phyloP scores from a whole-genome alignment of 2,888 invertebrate genomes.

The Harpagoxenus sublaevis region DNA sequence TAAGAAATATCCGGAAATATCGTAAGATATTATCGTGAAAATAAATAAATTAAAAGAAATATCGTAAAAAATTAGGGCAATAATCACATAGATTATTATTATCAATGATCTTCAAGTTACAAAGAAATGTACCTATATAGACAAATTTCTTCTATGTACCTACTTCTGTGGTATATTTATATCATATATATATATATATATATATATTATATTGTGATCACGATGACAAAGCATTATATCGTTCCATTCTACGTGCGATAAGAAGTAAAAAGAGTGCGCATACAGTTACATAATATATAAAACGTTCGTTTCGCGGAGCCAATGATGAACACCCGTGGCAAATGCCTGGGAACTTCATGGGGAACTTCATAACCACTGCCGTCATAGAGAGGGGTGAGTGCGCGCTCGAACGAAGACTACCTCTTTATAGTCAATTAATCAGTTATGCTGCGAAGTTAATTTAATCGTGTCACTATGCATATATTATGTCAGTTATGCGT shows the following conservation, averaged over 20 bases:
- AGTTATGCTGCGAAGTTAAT: conserved; percentile 47
- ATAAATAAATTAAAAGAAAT: background rate
- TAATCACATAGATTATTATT: background rate
- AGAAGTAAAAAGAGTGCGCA: conserved; percentile 14
- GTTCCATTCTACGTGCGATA: background rate
- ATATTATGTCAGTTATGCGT: conserved; percentile 28
- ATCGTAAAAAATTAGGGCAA: conserved; percentile 9
- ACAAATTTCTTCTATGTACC: background rate
- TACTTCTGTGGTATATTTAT: background rate
- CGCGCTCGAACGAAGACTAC: background rate
- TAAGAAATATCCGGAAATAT: background rate
- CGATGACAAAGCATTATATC: conserved; percentile 17
- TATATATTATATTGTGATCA: background rate
- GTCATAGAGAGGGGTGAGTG: background rate
- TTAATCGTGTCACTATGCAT: conserved; percentile 27
- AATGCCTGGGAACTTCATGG: conserved; percentile 20
- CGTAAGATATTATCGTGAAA: no score
- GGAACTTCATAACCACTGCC: background rate
- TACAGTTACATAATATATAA: conserved; percentile 17
- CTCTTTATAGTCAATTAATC: conserved; percentile 35
- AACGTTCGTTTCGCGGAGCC: conserved; percentile 33
- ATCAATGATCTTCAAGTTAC: background rate
- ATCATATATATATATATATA: no score
- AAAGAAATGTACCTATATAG: background rate
- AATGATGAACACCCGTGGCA: conserved; percentile 16